Percentiles rank a stretch among this genome's conserved stretches.
phyloP scores from a whole-genome alignment of 2,888 invertebrate species.

The Synanthedon vespiformis region DNA sequence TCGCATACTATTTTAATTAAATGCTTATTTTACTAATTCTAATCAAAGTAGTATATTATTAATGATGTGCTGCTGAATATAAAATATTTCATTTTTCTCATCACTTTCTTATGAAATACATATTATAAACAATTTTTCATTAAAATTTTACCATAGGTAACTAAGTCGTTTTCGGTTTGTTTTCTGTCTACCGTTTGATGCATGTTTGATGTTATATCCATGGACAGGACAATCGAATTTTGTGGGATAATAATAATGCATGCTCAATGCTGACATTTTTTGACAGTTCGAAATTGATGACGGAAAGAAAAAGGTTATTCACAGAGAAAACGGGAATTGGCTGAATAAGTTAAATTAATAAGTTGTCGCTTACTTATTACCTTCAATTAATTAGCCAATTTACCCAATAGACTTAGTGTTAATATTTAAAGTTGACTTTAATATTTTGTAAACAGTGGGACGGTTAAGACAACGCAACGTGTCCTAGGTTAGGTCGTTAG shows the following conservation, averaged over 20 bases:
- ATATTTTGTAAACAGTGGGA: slow-evolving; percentile 32
- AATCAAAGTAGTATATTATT: too few relatives aligned
- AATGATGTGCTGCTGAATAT: too few relatives aligned
- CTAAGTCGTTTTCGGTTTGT: too few relatives aligned
- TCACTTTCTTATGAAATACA: too few relatives aligned
- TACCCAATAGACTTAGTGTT: not conserved
- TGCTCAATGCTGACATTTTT: slow-evolving; percentile 57
- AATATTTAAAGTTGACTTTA: not conserved
- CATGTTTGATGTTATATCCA: too few relatives aligned
- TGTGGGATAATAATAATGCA: slow-evolving; percentile 14
- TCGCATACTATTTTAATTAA: too few relatives aligned
- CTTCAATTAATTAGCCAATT: not conserved
- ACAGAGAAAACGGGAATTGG: slow-evolving; percentile 50
- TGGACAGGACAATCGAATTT: too few relatives aligned
- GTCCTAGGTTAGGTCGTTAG: slow-evolving; percentile 68
- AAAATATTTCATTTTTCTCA: too few relatives aligned
- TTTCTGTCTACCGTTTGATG: too few relatives aligned
- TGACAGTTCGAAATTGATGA: slow-evolving; percentile 67
- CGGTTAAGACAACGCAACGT: slow-evolving; percentile 51
- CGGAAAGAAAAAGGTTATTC: slow-evolving; percentile 69
- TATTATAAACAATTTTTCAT: too few relatives aligned
- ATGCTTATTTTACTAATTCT: too few relatives aligned
- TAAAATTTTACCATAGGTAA: too few relatives aligned
- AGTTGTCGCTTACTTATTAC: not conserved
- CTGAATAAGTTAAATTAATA: slow-evolving; percentile 22